Base-by-base conservation (phyloP, 2,888 invertebrate genomes). In the Latrodectus hesperus region DNA sequence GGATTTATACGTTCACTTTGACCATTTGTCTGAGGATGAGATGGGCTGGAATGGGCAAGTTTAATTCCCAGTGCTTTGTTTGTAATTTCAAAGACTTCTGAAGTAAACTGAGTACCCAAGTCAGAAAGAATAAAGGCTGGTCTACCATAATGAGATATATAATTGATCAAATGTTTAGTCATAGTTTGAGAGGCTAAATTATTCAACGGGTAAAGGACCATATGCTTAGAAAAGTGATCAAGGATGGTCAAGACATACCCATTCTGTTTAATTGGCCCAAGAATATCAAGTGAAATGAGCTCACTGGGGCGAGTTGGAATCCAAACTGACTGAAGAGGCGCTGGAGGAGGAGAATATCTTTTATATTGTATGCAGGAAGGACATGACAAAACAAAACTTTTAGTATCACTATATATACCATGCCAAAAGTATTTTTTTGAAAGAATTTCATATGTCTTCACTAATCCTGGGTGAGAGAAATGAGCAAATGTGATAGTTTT, bases 31-130 rank as follows among this genome's bases (percentile, higher is more conserved):
- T 70, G 38, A 70, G 49, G 38, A 38, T 70, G 70, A 49, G 38
- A n/a, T 16, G 70, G 12, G 6, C n/a, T 6, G 5, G 16, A 17
- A 12, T 6, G 38, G 10, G 51, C 38, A 11, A 70, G 12, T n/a
- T 70, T 38, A 26, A 70, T 70, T 16, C 70, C 70, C 2, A 70
- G 38, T 14, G 70, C 12, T 38, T 38, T 26, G n/a, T 70, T 70
- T 11, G n/a, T 38, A 11, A 70, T 49, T 8, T 3, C 12, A 14
- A 70, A 70, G 0, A 70, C n/a, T n/a, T 38, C 70, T 26, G 70
- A 70, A 49, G 70, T 70, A 11, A 70, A 70, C 14, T 70, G 70
- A 26, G 70, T 70, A 38, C 70, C 70, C 6, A 70, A n/a, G 26
- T 70, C 70, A 70, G 70, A 26, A 16, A 70, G 51, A 11, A 70